Conservation (phyloP, 2,888 invertebrate species). For the Noctua comes region DNA sequence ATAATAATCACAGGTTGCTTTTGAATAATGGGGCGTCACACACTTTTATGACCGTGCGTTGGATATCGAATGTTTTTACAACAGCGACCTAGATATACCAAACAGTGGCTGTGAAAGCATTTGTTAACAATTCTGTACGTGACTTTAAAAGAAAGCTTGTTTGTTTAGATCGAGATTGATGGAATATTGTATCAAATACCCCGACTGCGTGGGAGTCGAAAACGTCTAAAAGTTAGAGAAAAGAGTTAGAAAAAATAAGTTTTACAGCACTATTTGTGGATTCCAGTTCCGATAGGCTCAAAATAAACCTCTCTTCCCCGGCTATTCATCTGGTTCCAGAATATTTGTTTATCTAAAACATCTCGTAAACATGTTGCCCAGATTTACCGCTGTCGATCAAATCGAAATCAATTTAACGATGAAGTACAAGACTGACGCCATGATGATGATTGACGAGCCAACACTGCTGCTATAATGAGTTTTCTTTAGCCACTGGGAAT, state of each 20-base stretch:
- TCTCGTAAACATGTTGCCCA: conserved; percentile 50
- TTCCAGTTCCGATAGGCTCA: background rate
- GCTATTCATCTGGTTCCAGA: conserved; percentile 16
- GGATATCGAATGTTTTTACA: conserved; percentile 56
- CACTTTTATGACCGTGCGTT: conserved; percentile 54
- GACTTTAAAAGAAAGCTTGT: conserved; percentile 44
- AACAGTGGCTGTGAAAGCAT: conserved; percentile 46
- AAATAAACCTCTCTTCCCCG: conserved; percentile 24
- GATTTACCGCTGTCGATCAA: conserved; percentile 61
- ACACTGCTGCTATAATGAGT: conserved; percentile 57
- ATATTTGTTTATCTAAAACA: conserved; percentile 44
- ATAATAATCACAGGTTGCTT: conserved; percentile 60
- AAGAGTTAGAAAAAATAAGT: background rate
- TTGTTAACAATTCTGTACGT: conserved; percentile 33
- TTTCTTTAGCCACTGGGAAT: conserved; percentile 44
- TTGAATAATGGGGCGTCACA: conserved; percentile 55
- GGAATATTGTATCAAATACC: conserved; percentile 6
- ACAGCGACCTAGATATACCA: conserved; percentile 64
- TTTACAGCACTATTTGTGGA: background rate
- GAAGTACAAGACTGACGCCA: conserved; percentile 41
- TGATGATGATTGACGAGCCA: conserved; percentile 59
- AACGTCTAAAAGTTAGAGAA: too few relatives aligned
- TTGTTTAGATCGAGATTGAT: background rate
- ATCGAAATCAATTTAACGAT: conserved; percentile 58
- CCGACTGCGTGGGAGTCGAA: background rate